Percentiles rank a stretch among this genome's conserved stretches.
These are phyloP conservation scores for Trichosurus vulpecula DNA, from an alignment of 2,797 vertebrate species.

Conservation along the genomic window DNA sequence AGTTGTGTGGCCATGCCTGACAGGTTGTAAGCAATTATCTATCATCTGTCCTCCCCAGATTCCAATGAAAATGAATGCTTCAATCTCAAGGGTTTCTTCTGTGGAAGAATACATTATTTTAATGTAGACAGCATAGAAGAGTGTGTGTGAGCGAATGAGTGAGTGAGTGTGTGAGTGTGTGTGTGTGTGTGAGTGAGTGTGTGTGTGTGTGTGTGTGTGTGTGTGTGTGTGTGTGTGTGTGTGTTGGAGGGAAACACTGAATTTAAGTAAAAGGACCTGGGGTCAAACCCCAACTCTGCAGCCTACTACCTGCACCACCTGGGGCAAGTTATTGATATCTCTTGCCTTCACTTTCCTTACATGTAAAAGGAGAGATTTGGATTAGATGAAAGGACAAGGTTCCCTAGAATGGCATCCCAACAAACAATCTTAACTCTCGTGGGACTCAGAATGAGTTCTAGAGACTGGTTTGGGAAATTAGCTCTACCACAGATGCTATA, in stretches of 20 bases:
- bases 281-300: not conserved
- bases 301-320: not conserved
- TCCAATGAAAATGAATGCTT: not conserved
- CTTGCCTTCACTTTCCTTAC: not conserved
- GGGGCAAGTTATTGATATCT: not conserved
- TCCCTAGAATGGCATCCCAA: not conserved
- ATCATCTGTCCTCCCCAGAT: not conserved
- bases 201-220: not conserved
- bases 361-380: not conserved
- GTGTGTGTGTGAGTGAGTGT: no score
- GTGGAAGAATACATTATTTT: not conserved
- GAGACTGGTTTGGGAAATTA: not conserved
- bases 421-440: not conserved
- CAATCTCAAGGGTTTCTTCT: not conserved
- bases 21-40: not conserved
- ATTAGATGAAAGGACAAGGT: not conserved
- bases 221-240: no score
- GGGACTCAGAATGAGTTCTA: not conserved
- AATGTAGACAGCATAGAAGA: not conserved
- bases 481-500: accelerated
- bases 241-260: not conserved
- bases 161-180: not conserved
- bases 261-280: not conserved
- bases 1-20: accelerated
- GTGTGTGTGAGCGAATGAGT: not conserved